Conservation (phyloP, 2,797 vertebrate genomes). For the Sebastes reedi region DNA sequence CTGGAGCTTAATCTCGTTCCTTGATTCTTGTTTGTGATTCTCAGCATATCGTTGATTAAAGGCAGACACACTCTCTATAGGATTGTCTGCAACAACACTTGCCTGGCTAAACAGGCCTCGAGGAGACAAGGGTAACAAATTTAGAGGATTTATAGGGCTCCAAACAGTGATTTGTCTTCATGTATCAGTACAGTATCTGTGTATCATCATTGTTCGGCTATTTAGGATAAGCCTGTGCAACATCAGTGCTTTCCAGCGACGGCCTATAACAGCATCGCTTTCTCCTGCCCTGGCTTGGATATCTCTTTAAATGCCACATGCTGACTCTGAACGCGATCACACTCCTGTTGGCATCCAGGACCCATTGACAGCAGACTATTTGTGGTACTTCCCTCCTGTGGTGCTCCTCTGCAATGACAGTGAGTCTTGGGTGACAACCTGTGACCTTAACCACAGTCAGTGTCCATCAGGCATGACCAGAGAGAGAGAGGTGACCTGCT, state of each 20-base stretch:
- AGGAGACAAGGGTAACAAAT: neutral
- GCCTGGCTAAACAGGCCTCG: neutral
- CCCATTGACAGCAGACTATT: neutral
- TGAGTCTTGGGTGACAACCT: neutral
- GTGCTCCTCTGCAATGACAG: neutral
- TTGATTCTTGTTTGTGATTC: slow-evolving; percentile 29
- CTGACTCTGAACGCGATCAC: neutral
- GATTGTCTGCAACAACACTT: neutral
- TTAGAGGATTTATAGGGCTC: neutral
- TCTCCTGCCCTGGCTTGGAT: neutral
- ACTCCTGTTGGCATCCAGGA: neutral
- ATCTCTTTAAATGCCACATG: slow-evolving; percentile 8
- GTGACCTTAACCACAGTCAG: neutral
- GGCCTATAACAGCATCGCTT: neutral
- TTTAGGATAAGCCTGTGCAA: neutral
- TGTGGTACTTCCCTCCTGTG: neutral
- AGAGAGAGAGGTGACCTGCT: neutral
- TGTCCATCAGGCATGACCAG: neutral
- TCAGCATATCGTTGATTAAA: slow-evolving; percentile 33
- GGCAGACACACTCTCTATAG: neutral
- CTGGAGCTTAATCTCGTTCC: slow-evolving; percentile 2
- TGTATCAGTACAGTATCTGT: neutral
- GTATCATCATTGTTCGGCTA: neutral
- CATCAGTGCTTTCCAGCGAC: neutral
- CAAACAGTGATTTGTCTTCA: neutral